Evolutionary conservation across 53 echinoderm and acorn worm species (phyloP).

Genomic region (Holothuria scabra): DNA sequence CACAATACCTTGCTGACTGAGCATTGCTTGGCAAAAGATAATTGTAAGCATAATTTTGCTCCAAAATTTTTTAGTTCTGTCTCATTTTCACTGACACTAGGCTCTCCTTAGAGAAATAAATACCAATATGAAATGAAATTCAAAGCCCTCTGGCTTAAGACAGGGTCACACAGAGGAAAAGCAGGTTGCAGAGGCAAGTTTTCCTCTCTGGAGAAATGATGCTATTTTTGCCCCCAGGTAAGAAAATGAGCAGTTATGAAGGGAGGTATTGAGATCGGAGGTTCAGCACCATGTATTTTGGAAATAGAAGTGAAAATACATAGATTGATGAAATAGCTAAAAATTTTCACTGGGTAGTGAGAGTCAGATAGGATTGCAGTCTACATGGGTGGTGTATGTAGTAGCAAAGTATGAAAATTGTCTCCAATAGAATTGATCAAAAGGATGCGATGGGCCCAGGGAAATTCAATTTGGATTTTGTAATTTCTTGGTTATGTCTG

Average conservation of each 20-base stretch:
- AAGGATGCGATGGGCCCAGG: background rate
- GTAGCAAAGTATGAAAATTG: slow-evolving; percentile 2
- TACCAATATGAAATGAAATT: slow-evolving; percentile 36
- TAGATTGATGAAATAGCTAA: background rate
- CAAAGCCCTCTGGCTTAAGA: slow-evolving; percentile 23
- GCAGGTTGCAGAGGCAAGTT: slow-evolving; percentile 15
- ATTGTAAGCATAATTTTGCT: no score
- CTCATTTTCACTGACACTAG: background rate
- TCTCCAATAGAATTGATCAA: slow-evolving; percentile 27
- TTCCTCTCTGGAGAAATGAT: slow-evolving; percentile 41
- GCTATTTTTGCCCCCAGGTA: slow-evolving; percentile 39
- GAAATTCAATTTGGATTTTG: slow-evolving; percentile 25
- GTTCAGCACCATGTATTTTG: slow-evolving; percentile 18
- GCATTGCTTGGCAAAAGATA: no score
- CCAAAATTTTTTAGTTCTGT: background rate
- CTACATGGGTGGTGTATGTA: slow-evolving; percentile 31
- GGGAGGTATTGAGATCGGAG: slow-evolving; percentile 5
- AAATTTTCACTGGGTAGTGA: background rate
- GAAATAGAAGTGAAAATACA: slow-evolving; percentile 5
- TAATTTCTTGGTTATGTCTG: slow-evolving; percentile 4
- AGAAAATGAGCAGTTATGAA: slow-evolving; percentile 2
- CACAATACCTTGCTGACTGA: no score
- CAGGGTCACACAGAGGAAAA: background rate
- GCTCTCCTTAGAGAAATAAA: slow-evolving; percentile 36
- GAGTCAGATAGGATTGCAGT: slow-evolving; percentile 16